Percentiles rank a stretch among this genome's conserved stretches.
Conservation (phyloP, 2,797 vertebrate genomes). For the Halcyon chelicuti region DNA sequence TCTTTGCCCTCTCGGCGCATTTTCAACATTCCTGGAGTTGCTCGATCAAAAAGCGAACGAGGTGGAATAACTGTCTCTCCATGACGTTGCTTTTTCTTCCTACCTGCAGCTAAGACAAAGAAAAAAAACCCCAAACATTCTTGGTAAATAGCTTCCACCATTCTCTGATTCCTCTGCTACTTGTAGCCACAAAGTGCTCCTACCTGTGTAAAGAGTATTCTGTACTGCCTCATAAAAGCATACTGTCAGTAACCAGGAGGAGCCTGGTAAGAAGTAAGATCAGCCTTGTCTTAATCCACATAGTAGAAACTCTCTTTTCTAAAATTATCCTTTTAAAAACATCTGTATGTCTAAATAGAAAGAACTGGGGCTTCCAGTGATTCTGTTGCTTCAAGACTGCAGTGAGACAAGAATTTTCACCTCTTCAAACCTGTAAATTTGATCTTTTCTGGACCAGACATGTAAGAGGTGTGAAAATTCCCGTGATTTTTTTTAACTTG, state of each 20-base stretch:
- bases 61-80: slow-evolving; percentile 92
- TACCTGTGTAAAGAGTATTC: background rate
- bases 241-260: background rate
- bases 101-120: slow-evolving; percentile 80
- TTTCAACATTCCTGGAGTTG: slow-evolving; percentile 87
- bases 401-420: background rate
- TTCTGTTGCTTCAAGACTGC: background rate
- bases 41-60: slow-evolving; percentile 93
- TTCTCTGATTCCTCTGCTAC: background rate
- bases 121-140: too few species aligned
- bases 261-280: background rate
- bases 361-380: background rate
- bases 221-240: background rate
- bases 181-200: background rate
- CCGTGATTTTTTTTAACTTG: background rate
- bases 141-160: background rate
- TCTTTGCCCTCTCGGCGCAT: slow-evolving; percentile 92
- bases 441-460: background rate
- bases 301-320: background rate
- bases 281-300: background rate
- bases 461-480: background rate
- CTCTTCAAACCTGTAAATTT: background rate
- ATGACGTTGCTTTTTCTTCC: slow-evolving; percentile 94
- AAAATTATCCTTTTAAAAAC: background rate
- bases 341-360: background rate